Percentiles rank a stretch among this genome's conserved stretches.
These are phyloP conservation scores for Typhlomys cinereus DNA, from an alignment of 2,113 vertebrate genomes.

Conservation along the genomic window DNA sequence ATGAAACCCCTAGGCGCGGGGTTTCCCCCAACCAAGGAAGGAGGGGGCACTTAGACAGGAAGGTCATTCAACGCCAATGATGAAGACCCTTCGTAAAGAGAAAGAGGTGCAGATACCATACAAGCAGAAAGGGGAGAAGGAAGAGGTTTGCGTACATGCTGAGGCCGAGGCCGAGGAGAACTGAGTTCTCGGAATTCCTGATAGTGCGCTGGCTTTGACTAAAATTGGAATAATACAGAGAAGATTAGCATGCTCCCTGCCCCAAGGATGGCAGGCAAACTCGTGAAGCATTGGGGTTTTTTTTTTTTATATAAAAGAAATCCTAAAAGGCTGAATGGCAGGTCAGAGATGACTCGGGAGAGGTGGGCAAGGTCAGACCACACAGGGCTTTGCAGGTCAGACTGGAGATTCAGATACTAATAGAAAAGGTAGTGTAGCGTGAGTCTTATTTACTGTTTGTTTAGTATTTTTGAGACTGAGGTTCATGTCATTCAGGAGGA, in stretches of 20 bases:
- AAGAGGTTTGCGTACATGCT: background rate
- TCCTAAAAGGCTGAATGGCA: background rate
- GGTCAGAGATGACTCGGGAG: background rate
- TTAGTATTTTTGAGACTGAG: background rate
- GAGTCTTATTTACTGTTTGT: background rate
- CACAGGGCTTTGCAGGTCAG: background rate
- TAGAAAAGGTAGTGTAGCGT: background rate
- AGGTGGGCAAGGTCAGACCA: background rate
- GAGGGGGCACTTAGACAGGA: background rate
- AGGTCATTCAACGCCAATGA: background rate
- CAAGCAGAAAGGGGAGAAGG: background rate
- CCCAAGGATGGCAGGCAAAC: no score
- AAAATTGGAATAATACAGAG: no score
- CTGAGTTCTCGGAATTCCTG: background rate
- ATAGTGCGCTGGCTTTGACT: background rate
- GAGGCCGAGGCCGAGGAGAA: background rate
- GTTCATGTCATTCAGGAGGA: background rate
- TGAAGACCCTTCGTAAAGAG: background rate
- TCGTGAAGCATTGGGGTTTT: no score
- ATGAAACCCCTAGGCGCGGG: background rate
- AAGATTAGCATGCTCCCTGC: no score
- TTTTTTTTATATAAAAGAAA: no score
- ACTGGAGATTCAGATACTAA: background rate
- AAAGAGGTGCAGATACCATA: background rate
- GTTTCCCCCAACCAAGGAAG: background rate